Evolutionary conservation across 2,797 vertebrate species (phyloP).

Genomic region (Pantherophis vulpinus): DNA sequence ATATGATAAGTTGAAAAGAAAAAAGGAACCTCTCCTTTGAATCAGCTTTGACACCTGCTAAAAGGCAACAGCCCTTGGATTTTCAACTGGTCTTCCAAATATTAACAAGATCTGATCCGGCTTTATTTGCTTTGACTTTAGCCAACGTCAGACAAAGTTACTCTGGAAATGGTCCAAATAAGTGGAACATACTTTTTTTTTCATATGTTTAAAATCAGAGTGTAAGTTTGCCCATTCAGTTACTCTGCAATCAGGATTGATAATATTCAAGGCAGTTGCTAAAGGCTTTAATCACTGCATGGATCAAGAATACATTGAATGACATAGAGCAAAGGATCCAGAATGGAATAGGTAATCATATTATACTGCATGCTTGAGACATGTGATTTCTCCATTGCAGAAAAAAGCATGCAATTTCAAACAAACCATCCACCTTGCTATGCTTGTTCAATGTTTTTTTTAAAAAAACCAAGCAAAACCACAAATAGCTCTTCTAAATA

Average conservation of each 20-base stretch:
- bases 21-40: neutral
- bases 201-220: neutral
- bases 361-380: neutral
- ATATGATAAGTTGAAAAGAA: neutral
- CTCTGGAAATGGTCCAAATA: neutral
- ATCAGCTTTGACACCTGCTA: neutral
- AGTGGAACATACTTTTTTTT: neutral
- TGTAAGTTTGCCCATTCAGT: neutral
- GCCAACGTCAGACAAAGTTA: neutral
- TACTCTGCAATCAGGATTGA: neutral
- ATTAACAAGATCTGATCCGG: neutral
- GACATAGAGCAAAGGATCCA: neutral
- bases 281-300: neutral
- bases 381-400: neutral
- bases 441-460: neutral
- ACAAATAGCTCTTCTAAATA: neutral
- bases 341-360: neutral
- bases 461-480: neutral
- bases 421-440: neutral
- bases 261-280: neutral
- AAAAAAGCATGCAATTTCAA: neutral
- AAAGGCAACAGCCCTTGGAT: neutral
- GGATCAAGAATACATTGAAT: neutral
- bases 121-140: neutral
- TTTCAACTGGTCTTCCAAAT: neutral